A percentile compares a stretch with the other conserved stretches of the same genome.
Conservation (phyloP, 2,113 vertebrate genomes). For the Galbula dea region DNA sequence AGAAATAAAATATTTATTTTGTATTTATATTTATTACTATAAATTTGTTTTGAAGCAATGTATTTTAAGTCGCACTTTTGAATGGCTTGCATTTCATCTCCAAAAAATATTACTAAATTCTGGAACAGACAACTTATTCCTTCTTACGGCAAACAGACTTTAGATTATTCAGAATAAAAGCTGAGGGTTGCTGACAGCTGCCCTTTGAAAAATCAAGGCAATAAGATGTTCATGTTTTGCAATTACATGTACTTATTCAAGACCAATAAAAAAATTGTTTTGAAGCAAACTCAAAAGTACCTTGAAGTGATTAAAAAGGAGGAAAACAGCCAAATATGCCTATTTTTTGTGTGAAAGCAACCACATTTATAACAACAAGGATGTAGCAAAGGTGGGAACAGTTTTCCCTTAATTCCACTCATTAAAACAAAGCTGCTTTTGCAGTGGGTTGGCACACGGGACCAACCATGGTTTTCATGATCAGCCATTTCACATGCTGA, state of each 20-base stretch:
- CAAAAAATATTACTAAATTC: not conserved
- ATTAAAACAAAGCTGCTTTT: not conserved
- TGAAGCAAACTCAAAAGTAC: not conserved
- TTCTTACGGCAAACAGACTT: not conserved
- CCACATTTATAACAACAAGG: not conserved
- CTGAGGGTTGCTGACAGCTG: not conserved
- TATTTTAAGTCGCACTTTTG: not conserved
- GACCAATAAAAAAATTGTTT: not conserved
- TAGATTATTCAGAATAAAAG: slow-evolving; percentile 2
- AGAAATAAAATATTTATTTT: not conserved
- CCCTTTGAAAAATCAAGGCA: not conserved
- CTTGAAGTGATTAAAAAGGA: not conserved
- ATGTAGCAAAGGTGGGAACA: not conserved
- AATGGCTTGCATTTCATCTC: not conserved
- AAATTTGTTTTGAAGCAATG: not conserved
- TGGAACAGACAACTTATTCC: not conserved
- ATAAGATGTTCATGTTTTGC: not conserved
- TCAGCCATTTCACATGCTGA: not conserved
- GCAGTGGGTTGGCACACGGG: not conserved
- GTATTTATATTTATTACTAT: not conserved
- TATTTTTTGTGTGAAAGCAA: not conserved
- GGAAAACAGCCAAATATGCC: not conserved
- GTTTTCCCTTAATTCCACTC: rapidly evolving
- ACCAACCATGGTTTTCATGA: rapidly evolving
- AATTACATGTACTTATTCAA: not conserved